Base-by-base conservation (phyloP, 2,797 vertebrate genomes). In the Onychomys torridus region DNA sequence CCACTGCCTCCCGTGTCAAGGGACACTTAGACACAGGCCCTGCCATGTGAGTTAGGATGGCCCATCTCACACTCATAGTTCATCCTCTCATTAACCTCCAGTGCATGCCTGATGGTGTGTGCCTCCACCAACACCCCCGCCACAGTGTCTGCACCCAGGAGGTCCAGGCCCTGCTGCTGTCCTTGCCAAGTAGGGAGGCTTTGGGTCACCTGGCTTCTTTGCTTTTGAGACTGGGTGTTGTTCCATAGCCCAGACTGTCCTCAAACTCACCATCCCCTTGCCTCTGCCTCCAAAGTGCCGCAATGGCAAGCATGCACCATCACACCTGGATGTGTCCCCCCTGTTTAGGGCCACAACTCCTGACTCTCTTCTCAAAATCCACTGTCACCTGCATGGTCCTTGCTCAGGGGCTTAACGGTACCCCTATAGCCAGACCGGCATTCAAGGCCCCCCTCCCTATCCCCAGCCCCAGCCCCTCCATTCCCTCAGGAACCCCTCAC, bases 301-400 rank as follows among this genome's bases (percentile, higher is more conserved):
- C 37, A 43, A 19, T 59, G 37, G 10, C n/a, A 17, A 12, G 6
- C 6, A 11, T 3, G 25, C 1, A 5, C 59, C 25, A 9, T 37
- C 46, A 40, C 10, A 19, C 89, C 76, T 46, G 40, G 46, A 21
- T 55, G 16, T 21, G 1, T 21, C 87, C 25, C 55, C n/a, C 55
- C 73, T 43, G 19, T 40, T 16, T 16, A 40, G 49, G 57, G 12
- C 76, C 78, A 59, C 5, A 11, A 21, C 52, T 14, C 49, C 90
- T 61, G 17, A 11, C 57, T 46, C 29, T 37, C 37, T 84, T 91
- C 76, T 55, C 85, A 34, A n/a, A 94, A 91, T 84, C 52, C 29
- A 46, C 55, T 73, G 25, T 73, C 46, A 40, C 40, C 52, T 21
- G 17, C 73, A 61, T 43, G 57, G 77, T 21, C 34, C 40, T 83